Conservation (phyloP, 2,113 vertebrate genomes). For the Charina bottae region DNA sequence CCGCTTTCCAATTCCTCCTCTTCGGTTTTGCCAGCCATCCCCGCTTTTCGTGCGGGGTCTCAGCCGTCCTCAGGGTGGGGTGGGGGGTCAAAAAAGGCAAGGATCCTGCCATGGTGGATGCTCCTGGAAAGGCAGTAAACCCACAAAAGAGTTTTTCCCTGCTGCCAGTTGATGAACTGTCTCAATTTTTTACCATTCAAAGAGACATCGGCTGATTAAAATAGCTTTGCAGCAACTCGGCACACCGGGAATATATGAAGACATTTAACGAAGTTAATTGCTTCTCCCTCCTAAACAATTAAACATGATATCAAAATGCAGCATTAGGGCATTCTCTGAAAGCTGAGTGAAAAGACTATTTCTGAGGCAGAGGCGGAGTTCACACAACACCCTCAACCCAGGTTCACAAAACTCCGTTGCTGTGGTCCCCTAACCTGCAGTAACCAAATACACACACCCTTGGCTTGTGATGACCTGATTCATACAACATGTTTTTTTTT, state of each 20-base stretch:
- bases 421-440: not conserved
- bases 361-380: not conserved
- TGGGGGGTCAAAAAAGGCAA: not conserved
- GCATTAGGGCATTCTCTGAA: not conserved
- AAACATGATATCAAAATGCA: not conserved
- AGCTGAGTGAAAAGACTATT: not conserved
- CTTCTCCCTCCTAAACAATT: not conserved
- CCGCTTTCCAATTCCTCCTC: not conserved
- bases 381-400: not conserved
- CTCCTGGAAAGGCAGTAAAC: not conserved
- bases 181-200: constrained; percentile 1
- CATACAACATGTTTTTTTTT: too few relatives aligned
- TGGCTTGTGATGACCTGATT: not conserved
- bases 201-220: constrained; percentile 9
- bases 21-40: not conserved
- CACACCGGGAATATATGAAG: not conserved
- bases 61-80: not conserved
- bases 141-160: not conserved
- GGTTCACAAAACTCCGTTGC: not conserved
- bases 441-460: not conserved
- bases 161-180: not conserved
- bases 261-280: not conserved
- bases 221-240: not conserved
- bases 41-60: not conserved
- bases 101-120: not conserved